Percentiles rank a stretch among this genome's conserved stretches.
These are phyloP conservation scores for Hippocampus guttulatus DNA, from an alignment of 2,113 vertebrate species.

Conservation along the genomic window DNA sequence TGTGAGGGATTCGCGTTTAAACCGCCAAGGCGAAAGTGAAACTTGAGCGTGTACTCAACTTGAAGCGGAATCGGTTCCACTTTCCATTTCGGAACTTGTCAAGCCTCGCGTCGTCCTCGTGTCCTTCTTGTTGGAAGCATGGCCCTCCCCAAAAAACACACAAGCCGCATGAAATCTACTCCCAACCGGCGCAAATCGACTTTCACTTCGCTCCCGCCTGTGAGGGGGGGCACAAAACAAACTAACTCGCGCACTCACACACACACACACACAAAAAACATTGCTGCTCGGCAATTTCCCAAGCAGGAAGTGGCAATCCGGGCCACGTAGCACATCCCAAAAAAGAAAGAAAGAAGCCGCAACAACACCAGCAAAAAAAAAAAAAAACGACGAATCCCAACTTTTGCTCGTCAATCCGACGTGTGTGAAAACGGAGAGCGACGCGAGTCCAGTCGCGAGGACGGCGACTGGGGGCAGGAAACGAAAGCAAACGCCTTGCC, in stretches of 20 bases:
- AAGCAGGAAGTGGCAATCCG: constrained; percentile 62
- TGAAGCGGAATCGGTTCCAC: constrained; percentile 27
- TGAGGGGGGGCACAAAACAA: too few relatives aligned
- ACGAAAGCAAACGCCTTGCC: neutral
- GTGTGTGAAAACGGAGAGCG: neutral
- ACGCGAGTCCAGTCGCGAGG: neutral
- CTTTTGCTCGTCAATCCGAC: neutral
- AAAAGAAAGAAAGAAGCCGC: neutral
- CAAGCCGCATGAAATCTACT: neutral
- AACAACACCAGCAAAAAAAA: neutral
- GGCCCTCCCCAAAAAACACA: neutral
- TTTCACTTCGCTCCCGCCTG: neutral
- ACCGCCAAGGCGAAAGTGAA: constrained; percentile 8
- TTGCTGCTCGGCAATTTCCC: neutral
- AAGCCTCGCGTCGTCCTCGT: constrained; percentile 26
- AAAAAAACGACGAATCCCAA: neutral
- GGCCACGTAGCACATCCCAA: neutral
- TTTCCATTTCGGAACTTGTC: constrained; percentile 61
- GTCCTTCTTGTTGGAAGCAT: constrained; percentile 25
- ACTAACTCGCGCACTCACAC: too few relatives aligned
- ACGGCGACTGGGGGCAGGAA: neutral
- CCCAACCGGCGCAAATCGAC: neutral
- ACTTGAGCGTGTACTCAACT: constrained; percentile 10
- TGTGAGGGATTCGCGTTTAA: neutral
- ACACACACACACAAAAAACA: neutral